Conservation (phyloP, 2,113 vertebrate species). For the Rhynchomys soricoides region DNA sequence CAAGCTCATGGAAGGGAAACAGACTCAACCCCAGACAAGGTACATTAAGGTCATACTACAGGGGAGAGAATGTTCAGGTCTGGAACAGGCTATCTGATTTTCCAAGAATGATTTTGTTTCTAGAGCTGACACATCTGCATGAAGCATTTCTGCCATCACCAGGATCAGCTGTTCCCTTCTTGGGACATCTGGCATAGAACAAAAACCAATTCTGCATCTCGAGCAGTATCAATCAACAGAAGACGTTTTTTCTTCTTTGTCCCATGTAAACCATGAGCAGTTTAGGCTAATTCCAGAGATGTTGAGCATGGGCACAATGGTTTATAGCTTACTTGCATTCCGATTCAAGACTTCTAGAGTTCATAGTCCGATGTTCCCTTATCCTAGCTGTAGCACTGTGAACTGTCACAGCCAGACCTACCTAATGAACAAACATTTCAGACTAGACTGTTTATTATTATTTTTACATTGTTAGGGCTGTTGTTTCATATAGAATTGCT, state of each 20-base stretch:
- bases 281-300: conserved; percentile 1
- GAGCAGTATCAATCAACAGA: conserved; percentile 4
- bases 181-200: background rate
- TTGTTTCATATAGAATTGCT: background rate
- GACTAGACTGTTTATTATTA: background rate
- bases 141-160: background rate
- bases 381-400: background rate
- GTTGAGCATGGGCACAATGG: background rate
- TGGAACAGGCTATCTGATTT: background rate
- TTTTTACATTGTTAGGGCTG: conserved; percentile 8
- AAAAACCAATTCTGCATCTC: conserved; percentile 24
- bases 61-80: background rate
- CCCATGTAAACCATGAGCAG: conserved; percentile 23
- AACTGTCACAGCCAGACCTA: background rate
- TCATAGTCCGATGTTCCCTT: background rate
- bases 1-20: background rate
- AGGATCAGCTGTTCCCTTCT: background rate
- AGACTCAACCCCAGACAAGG: background rate
- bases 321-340: background rate
- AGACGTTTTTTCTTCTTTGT: conserved; percentile 43
- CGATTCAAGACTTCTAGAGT: background rate
- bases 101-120: background rate
- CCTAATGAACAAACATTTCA: background rate
- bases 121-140: background rate
- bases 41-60: no score